These are phyloP conservation scores for Limnothrissa miodon DNA, from an alignment of 2,113 vertebrate genomes.

Conservation along the genomic window DNA sequence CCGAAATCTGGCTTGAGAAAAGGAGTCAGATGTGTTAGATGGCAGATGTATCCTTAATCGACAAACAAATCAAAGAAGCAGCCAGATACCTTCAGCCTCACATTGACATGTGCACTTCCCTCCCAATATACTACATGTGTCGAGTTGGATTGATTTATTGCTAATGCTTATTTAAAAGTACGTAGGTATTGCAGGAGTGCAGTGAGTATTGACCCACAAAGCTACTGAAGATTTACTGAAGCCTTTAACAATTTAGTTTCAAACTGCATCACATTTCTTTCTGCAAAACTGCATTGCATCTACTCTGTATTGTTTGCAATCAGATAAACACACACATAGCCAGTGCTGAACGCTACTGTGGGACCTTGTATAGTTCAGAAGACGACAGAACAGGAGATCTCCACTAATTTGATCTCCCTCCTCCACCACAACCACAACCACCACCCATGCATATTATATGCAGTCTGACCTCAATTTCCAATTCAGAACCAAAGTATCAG, in stretches of 20 bases:
- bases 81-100: background rate
- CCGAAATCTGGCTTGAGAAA: too few relatives aligned
- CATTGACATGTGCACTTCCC: background rate
- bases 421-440: background rate
- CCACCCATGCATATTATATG: constrained; percentile 3
- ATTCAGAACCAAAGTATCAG: too few relatives aligned
- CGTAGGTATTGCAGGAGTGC: too few relatives aligned
- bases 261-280: background rate
- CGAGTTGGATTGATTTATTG: too few relatives aligned
- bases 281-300: background rate
- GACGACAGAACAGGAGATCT: background rate
- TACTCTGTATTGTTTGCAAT: background rate
- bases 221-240: too few relatives aligned
- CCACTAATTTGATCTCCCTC: background rate
- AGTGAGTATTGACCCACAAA: too few relatives aligned
- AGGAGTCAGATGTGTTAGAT: background rate
- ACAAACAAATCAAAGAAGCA: background rate
- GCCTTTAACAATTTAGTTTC: background rate
- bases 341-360: background rate
- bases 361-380: background rate
- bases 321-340: background rate
- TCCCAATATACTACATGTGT: too few relatives aligned
- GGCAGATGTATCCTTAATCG: background rate
- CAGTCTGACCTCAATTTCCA: constrained; percentile 11
- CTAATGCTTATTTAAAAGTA: too few relatives aligned